A percentile compares a stretch with the other conserved stretches of the same genome.
Evolutionary conservation across 2,888 invertebrate species (phyloP).

Genomic region (Eurois occulta): DNA sequence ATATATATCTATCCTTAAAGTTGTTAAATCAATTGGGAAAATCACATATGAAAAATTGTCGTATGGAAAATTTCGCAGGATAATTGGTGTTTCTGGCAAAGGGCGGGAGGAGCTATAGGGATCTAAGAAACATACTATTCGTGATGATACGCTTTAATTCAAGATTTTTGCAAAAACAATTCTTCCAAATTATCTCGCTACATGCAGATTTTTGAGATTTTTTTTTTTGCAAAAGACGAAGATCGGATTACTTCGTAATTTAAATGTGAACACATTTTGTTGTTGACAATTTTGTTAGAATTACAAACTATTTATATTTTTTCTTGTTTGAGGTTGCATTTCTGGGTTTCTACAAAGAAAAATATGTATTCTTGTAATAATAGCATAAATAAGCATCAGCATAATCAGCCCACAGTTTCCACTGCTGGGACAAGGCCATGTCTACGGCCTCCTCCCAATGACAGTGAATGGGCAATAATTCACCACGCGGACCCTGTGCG

Average conservation of each 20-base stretch:
- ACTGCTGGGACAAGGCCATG: too few species aligned
- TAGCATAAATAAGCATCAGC: too few species aligned
- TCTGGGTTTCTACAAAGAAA: background rate
- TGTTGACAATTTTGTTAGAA: background rate
- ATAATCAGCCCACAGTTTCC: too few species aligned
- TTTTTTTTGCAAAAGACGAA: background rate
- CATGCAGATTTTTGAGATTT: background rate
- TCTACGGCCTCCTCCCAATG: too few species aligned
- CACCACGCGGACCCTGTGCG: too few species aligned
- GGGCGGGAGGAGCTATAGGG: background rate
- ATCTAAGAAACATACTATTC: background rate
- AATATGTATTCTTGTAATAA: too few species aligned
- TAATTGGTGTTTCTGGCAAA: background rate
- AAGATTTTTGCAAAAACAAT: background rate
- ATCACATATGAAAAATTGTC: background rate
- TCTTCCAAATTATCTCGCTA: background rate
- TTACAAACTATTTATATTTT: background rate
- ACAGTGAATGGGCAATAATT: too few species aligned
- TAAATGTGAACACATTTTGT: too few species aligned
- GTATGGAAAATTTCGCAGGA: background rate
- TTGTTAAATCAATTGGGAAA: background rate
- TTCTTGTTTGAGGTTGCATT: background rate
- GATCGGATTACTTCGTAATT: background rate
- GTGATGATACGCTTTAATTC: background rate
- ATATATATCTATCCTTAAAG: too few species aligned